Conservation (phyloP, 2,888 invertebrate species). For the Nephrotoma appendiculata region DNA sequence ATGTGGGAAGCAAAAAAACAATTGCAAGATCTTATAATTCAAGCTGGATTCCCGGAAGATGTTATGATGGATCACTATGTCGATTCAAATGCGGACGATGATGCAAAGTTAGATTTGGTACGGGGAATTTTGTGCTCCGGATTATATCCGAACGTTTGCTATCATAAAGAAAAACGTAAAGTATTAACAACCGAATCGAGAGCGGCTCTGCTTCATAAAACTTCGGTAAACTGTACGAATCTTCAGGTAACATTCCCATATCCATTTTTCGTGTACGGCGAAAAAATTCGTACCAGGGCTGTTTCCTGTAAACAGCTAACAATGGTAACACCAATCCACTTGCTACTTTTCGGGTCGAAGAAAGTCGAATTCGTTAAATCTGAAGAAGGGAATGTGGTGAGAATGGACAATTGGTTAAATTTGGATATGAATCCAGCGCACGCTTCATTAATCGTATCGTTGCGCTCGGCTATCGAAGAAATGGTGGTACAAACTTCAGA, state of each 20-base stretch:
- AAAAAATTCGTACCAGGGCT: constrained; percentile 91
- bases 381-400: constrained; percentile 50
- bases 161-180: constrained; percentile 89
- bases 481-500: constrained; percentile 66
- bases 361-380: constrained; percentile 36
- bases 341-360: constrained; percentile 82
- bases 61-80: constrained; percentile 58
- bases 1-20: constrained; percentile 82
- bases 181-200: constrained; percentile 92
- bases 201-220: constrained; percentile 89
- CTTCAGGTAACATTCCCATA: constrained; percentile 72
- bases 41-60: constrained; percentile 83
- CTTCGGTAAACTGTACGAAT: constrained; percentile 88
- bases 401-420: constrained; percentile 90
- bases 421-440: constrained; percentile 64
- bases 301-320: constrained; percentile 94
- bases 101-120: constrained; percentile 67
- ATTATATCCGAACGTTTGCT: constrained; percentile 92
- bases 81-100: constrained; percentile 54
- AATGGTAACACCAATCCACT: constrained; percentile 88
- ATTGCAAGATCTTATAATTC: constrained; percentile 48
- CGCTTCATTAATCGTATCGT: constrained; percentile 70
- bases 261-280: constrained; percentile 95
- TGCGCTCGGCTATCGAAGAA: constrained; percentile 79
- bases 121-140: constrained; percentile 80